A percentile compares a stretch with the other conserved stretches of the same genome.
Evolutionary conservation across 2,113 vertebrate genomes (phyloP).

Genomic region (Sakesphorus luctuosus): DNA sequence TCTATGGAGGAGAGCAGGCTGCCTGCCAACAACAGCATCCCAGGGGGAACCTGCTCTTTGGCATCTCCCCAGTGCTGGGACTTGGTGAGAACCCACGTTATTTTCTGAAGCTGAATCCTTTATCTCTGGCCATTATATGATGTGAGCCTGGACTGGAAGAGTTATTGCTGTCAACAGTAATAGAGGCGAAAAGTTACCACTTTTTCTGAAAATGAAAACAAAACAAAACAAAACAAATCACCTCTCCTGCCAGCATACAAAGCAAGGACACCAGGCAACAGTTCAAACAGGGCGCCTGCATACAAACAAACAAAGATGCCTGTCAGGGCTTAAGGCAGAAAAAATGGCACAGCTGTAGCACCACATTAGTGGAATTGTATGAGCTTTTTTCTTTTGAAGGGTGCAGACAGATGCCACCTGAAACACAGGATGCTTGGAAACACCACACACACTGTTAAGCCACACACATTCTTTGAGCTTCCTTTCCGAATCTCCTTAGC

Average conservation of each 20-base stretch:
- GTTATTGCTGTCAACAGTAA: neutral
- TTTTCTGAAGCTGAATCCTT: neutral
- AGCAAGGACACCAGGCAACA: neutral
- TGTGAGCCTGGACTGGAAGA: neutral
- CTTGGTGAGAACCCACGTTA: neutral
- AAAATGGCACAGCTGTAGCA: constrained; percentile 31
- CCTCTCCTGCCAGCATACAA: neutral
- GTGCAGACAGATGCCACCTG: constrained; percentile 37
- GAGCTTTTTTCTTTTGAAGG: constrained; percentile 12
- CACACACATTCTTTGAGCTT: neutral
- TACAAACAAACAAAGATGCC: neutral
- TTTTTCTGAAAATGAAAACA: constrained; percentile 2
- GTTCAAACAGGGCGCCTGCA: neutral
- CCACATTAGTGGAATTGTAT: neutral
- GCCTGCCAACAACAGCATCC: neutral
- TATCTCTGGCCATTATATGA: neutral
- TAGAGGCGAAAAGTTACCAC: neutral
- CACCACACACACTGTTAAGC: neutral
- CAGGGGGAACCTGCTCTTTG: neutral
- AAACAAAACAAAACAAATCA: neutral
- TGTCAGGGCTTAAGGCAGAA: neutral
- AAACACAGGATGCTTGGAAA: constrained; percentile 15
- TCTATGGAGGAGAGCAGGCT: neutral
- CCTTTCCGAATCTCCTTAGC: neutral
- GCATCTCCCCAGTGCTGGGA: neutral